Percentiles rank a stretch among this genome's conserved stretches.
Evolutionary conservation across 2,888 invertebrate genomes (phyloP).

Genomic region (Xylophagus ater): DNA sequence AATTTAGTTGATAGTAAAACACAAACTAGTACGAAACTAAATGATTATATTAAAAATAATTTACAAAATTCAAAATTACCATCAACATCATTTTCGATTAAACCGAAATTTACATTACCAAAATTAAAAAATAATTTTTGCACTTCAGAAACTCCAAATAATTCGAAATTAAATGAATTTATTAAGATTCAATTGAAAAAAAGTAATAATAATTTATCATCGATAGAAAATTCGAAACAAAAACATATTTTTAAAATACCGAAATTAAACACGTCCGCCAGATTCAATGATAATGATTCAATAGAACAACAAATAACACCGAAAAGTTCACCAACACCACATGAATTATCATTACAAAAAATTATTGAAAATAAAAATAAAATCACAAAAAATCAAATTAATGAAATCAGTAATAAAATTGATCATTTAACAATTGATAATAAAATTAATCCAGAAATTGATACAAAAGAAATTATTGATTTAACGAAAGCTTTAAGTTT

Average conservation of each 20-base stretch:
- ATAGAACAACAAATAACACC: too few species aligned
- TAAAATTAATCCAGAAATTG: constrained; percentile 1
- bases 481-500: constrained; percentile 35
- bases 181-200: constrained; percentile 7
- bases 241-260: constrained; percentile 9
- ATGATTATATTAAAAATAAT: constrained; percentile 10
- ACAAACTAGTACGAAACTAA: constrained; percentile 6
- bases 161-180: constrained; percentile 6
- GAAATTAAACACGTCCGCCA: constrained; percentile 8
- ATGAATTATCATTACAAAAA: constrained; percentile 15
- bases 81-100: constrained; percentile 1
- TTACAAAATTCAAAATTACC: constrained; percentile 8
- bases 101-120: constrained; percentile 11
- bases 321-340: constrained; percentile 21
- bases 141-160: neutral
- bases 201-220: neutral
- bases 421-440: constrained; percentile 1
- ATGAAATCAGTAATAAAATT: neutral
- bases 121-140: constrained; percentile 10
- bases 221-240: neutral
- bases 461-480: constrained; percentile 38
- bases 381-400: constrained; percentile 1
- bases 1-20: constrained; percentile 3
- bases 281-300: neutral
- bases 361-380: constrained; percentile 16